Percentiles rank a stretch among this genome's conserved stretches.
Evolutionary conservation across 2,113 vertebrate species (phyloP).

Genomic region (Hyla sarda): DNA sequence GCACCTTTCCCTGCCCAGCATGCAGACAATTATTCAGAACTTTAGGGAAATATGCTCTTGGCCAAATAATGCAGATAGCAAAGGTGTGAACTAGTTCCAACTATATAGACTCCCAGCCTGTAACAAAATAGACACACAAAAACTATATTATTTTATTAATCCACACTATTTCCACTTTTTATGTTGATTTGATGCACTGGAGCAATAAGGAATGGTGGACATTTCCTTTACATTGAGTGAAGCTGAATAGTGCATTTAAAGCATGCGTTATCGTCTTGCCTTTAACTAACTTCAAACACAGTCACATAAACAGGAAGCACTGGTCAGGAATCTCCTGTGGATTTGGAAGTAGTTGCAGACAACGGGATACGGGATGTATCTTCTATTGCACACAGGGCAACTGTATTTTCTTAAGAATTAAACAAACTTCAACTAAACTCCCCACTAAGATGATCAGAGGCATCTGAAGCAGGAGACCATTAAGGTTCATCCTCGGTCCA

Average conservation of each 20-base stretch:
- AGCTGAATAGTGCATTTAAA: neutral
- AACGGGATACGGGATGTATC: neutral
- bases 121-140: too few relatives aligned
- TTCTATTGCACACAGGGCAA: neutral
- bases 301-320: neutral
- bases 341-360: slow-evolving; percentile 9
- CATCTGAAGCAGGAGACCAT: neutral
- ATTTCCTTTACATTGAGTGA: neutral
- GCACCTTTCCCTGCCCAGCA: too few relatives aligned
- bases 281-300: slow-evolving; percentile 12
- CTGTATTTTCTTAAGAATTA: slow-evolving; percentile 15
- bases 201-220: neutral
- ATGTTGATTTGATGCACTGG: too few relatives aligned
- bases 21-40: too few relatives aligned
- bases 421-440: slow-evolving; percentile 11
- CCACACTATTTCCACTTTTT: too few relatives aligned
- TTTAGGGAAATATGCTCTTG: too few relatives aligned
- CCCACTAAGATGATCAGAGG: slow-evolving; percentile 17
- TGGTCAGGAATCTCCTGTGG: slow-evolving; percentile 33
- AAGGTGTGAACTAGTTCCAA: too few relatives aligned
- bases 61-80: too few relatives aligned
- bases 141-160: too few relatives aligned
- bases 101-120: too few relatives aligned
- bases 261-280: neutral
- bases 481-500: neutral